Evolutionary conservation across 2,113 vertebrate genomes (phyloP).

Genomic region (Onychostoma macrolepis): DNA sequence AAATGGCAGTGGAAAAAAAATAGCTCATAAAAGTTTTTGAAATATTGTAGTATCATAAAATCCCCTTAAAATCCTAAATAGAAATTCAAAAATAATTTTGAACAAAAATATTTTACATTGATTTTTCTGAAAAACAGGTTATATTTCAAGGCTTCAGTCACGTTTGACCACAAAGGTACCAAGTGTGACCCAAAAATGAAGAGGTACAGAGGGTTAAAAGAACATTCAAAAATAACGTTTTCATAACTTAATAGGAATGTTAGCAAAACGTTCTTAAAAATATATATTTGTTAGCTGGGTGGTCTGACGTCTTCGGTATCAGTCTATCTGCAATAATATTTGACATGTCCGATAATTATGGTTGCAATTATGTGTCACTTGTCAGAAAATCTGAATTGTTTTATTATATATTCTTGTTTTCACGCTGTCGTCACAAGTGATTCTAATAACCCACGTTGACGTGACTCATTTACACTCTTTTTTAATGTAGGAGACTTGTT

Average conservation of each 20-base stretch:
- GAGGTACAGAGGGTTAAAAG: not conserved
- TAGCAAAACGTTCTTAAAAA: not conserved
- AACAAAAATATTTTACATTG: too few relatives aligned
- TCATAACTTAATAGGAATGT: not conserved
- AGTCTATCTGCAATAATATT: constrained; percentile 8
- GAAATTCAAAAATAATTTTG: too few relatives aligned
- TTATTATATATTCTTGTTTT: not conserved
- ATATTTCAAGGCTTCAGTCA: too few relatives aligned
- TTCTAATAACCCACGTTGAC: constrained; percentile 11
- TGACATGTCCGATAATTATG: not conserved
- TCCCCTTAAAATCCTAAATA: too few relatives aligned
- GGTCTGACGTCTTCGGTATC: not conserved
- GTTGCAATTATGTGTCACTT: not conserved
- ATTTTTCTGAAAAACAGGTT: too few relatives aligned
- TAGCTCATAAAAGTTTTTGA: too few relatives aligned
- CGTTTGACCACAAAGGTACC: too few relatives aligned
- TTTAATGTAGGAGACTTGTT: constrained; percentile 10
- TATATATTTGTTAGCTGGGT: not conserved
- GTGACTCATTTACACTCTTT: constrained; percentile 16
- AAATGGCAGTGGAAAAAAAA: too few relatives aligned
- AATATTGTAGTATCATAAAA: too few relatives aligned
- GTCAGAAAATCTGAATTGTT: constrained; percentile 7
- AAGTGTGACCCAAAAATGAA: too few relatives aligned
- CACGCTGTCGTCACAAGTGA: constrained; percentile 3
- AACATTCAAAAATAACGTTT: not conserved